phyloP scores from a whole-genome alignment of 2,797 vertebrate species.

The Triplophysa yarkandensis region DNA sequence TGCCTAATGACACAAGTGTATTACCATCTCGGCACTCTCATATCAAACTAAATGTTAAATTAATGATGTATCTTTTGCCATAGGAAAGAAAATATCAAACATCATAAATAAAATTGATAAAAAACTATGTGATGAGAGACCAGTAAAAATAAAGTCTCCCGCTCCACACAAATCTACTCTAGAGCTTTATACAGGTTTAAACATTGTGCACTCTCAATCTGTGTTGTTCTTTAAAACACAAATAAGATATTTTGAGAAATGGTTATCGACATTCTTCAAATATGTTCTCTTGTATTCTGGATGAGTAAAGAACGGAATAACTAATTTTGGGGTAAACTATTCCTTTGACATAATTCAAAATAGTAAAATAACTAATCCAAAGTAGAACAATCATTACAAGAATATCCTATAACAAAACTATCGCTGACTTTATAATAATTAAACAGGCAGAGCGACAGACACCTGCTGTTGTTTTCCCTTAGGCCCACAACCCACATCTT shows the following conservation, averaged over 20 bases:
- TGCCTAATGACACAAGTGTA: neutral
- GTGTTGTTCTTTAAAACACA: too few species aligned
- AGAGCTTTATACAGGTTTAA: neutral
- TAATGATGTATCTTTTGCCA: neutral
- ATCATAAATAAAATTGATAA: neutral
- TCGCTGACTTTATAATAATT: too few species aligned
- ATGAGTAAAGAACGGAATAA: too few species aligned
- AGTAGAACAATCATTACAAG: too few species aligned
- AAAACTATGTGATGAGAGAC: neutral
- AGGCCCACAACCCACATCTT: constrained; percentile 24
- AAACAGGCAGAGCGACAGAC: constrained; percentile 34
- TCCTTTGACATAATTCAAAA: neutral
- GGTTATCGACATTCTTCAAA: too few species aligned
- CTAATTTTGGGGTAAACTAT: too few species aligned
- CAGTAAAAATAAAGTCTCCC: neutral
- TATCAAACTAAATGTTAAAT: neutral
- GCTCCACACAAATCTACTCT: neutral
- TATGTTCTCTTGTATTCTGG: too few species aligned
- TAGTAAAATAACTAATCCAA: neutral
- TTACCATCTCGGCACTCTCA: neutral
- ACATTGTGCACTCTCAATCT: neutral
- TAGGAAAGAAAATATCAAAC: neutral
- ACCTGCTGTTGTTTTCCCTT: constrained; percentile 48
- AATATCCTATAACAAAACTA: too few species aligned
- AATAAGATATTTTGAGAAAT: too few species aligned